phyloP scores from a whole-genome alignment of 2,113 vertebrate species.

The Ceratotherium simum region DNA sequence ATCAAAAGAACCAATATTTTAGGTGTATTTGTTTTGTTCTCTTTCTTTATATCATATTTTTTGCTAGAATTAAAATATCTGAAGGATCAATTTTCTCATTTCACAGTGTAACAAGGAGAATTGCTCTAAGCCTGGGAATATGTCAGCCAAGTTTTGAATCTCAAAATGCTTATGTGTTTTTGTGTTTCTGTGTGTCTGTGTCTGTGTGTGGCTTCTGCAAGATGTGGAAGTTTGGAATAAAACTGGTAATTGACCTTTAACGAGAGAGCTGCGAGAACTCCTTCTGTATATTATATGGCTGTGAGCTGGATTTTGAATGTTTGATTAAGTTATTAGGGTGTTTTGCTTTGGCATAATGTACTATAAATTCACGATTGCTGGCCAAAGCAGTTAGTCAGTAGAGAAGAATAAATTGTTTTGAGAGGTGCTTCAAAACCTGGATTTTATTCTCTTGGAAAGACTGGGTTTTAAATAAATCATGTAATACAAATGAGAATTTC shows the following conservation, averaged over 20 bases:
- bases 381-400: conserved; percentile 74
- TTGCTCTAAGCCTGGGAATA: neutral
- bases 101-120: conserved; percentile 62
- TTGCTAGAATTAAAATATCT: conserved; percentile 51
- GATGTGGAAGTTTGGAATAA: conserved; percentile 64
- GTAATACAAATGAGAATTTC: conserved; percentile 82
- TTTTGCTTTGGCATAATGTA: conserved; percentile 79
- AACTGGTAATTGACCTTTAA: conserved; percentile 75
- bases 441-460: conserved; percentile 81
- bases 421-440: conserved; percentile 83
- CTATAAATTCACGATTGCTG: conserved; percentile 71
- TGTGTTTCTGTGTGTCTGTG: neutral
- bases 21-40: conserved; percentile 58
- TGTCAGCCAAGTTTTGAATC: conserved; percentile 69
- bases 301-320: conserved; percentile 81
- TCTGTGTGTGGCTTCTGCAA: neutral
- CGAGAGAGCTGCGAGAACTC: conserved; percentile 57
- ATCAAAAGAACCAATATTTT: neutral
- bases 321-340: conserved; percentile 81
- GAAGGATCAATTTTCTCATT: conserved; percentile 70
- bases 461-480: conserved; percentile 84
- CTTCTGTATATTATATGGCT: conserved; percentile 72
- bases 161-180: neutral
- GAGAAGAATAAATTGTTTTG: conserved; percentile 80
- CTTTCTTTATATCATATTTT: conserved; percentile 74